Evolutionary conservation across 2,888 invertebrate genomes (phyloP).

Genomic region (Cenopis cana): DNA sequence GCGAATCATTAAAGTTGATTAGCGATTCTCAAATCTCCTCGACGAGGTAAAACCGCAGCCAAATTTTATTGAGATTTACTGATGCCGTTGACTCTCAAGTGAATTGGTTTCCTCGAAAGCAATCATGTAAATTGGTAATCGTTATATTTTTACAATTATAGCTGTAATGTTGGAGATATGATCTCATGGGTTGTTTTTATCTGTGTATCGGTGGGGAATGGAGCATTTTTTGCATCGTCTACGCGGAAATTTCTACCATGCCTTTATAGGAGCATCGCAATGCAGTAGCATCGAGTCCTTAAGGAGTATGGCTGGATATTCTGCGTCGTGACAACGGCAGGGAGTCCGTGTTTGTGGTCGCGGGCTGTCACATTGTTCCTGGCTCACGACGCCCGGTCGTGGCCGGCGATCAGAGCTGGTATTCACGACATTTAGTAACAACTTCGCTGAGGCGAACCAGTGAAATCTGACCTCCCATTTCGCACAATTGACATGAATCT

Average conservation of each 20-base stretch:
- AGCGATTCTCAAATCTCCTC: constrained; percentile 46
- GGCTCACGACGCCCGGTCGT: constrained; percentile 35
- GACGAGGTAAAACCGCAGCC: constrained; percentile 32
- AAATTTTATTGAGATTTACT: constrained; percentile 39
- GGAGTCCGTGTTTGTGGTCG: constrained; percentile 33
- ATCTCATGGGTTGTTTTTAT: constrained; percentile 14
- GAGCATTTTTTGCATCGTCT: constrained; percentile 10
- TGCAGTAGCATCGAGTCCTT: constrained; percentile 47
- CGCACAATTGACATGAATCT: neutral
- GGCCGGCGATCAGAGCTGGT: neutral
- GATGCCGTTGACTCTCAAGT: constrained; percentile 64
- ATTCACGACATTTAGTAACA: constrained; percentile 8
- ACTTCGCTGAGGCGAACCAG: neutral
- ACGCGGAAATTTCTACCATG: constrained; percentile 33
- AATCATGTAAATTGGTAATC: constrained; percentile 38
- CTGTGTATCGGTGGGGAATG: neutral
- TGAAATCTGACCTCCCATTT: neutral
- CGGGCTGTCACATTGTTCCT: constrained; percentile 42
- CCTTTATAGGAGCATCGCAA: constrained; percentile 39
- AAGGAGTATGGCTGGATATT: constrained; percentile 47
- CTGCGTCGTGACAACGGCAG: constrained; percentile 41
- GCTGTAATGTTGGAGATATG: constrained; percentile 25
- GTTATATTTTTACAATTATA: constrained; percentile 16
- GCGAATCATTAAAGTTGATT: constrained; percentile 61
- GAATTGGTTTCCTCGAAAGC: constrained; percentile 55